A percentile compares a stretch with the other conserved stretches of the same genome.
phyloP scores from a whole-genome alignment of 2,888 invertebrate genomes.

The Phytoseiulus persimilis region DNA sequence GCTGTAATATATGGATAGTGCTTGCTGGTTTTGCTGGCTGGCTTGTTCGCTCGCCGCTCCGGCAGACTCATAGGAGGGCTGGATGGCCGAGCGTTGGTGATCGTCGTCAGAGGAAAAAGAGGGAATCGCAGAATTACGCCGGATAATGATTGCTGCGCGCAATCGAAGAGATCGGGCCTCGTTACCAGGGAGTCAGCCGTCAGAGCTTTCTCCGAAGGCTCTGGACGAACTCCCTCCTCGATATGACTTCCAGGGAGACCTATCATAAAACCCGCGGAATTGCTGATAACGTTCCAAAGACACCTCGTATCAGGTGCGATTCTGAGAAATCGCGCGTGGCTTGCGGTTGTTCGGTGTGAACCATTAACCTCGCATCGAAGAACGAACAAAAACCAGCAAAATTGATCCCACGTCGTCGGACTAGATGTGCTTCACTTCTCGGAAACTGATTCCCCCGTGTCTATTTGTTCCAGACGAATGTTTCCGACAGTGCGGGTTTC shows the following conservation, averaged over 20 bases:
- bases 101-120: background rate
- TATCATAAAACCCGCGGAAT: background rate
- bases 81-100: background rate
- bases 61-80: background rate
- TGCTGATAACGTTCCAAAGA: background rate
- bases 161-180: background rate
- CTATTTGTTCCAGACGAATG: constrained; percentile 52
- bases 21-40: background rate
- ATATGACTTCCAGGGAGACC: background rate
- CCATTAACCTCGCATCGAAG: too few relatives aligned
- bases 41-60: background rate
- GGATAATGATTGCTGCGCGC: background rate
- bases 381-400: background rate
- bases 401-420: background rate
- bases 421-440: background rate
- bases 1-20: background rate
- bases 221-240: too few relatives aligned
- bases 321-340: too few relatives aligned
- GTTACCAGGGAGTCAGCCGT: background rate
- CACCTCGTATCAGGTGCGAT: too few relatives aligned
- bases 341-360: too few relatives aligned
- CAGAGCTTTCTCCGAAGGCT: background rate
- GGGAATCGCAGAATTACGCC: background rate
- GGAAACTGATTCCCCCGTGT: background rate
- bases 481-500: constrained; percentile 55